Base-by-base conservation (phyloP, 2,113 vertebrate genomes). In the Coregonus clupeaformis region DNA sequence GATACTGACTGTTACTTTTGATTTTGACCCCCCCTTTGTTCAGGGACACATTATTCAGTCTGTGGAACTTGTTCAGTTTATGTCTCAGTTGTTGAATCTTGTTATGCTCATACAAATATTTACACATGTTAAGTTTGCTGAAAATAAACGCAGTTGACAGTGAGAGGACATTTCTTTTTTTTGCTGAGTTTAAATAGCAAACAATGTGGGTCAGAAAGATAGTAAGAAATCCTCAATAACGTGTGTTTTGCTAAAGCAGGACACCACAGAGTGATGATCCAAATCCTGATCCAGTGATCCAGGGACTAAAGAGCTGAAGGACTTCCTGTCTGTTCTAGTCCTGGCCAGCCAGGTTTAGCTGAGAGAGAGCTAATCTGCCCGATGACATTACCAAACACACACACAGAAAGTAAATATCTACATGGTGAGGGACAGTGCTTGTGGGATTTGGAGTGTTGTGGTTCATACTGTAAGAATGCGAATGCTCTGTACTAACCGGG, bases 381-480 rank as follows among this genome's bases (percentile, higher is more conserved):
- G 7, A 36, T 94, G 94, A 95, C 94, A 95, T 94, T 81, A 88
- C 87, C 47, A 49, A 49, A 16, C 87, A 95, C 94, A 95, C 0
- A 49, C 47, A 49, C 47, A 49, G 13, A 4, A 16, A 49, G 12
- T 95, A 94, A 92, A 94, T 92, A 93, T 94, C 94, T 81, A 81
- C 71, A 86, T 75, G 72, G 62, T 22, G 69, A 79, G 78, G 59
- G 93, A 94, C 88, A 93, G 91, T 90, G 91, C 94, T 95, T 94
- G 90, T 93, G 94, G 94, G 94, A 95, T 94, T 94, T 94, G 87
- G 85, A 95, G 93, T 91, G 89, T 94, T 92, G 84, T 77, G 90
- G 36, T 96, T 95, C 94, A 94, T 92, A 93, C 90, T 90, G 91
- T 92, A 94, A 94, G 94, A 94, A 94, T 90, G 92, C 93, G 94